These are phyloP conservation scores for Adelosebastes latens DNA, from an alignment of 2,797 vertebrate species.

Conservation along the genomic window DNA sequence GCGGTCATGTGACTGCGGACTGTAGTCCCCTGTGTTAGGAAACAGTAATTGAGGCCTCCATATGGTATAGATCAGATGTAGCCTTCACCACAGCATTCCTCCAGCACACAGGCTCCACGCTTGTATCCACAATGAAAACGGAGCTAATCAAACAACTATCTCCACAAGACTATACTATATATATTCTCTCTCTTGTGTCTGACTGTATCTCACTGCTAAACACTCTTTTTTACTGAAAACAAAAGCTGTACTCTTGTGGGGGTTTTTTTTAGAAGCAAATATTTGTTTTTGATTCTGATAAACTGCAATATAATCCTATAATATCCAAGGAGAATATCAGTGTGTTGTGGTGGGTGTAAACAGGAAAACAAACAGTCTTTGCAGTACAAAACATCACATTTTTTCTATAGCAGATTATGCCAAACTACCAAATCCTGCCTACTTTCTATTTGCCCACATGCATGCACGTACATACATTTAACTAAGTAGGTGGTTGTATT, in stretches of 20 bases:
- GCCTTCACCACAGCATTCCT: constrained; percentile 82
- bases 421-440: not conserved
- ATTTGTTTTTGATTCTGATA: not conserved
- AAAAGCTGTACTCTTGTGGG: not conserved
- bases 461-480: not conserved
- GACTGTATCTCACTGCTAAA: not conserved
- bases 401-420: not conserved
- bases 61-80: constrained; percentile 87
- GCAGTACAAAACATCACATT: not conserved
- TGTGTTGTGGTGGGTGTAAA: not conserved
- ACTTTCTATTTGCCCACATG: not conserved
- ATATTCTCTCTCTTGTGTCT: not conserved
- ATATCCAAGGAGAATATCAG: not conserved
- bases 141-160: constrained; percentile 56
- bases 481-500: constrained; percentile 3
- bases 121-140: constrained; percentile 48
- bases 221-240: not conserved
- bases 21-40: constrained; percentile 78
- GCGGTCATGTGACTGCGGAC: constrained; percentile 80
- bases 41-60: constrained; percentile 84
- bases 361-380: not conserved
- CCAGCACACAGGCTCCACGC: constrained; percentile 59
- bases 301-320: not conserved
- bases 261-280: not conserved
- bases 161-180: not conserved